Conservation (phyloP, 2,888 invertebrate genomes). For the Drosophila mercatorum region DNA sequence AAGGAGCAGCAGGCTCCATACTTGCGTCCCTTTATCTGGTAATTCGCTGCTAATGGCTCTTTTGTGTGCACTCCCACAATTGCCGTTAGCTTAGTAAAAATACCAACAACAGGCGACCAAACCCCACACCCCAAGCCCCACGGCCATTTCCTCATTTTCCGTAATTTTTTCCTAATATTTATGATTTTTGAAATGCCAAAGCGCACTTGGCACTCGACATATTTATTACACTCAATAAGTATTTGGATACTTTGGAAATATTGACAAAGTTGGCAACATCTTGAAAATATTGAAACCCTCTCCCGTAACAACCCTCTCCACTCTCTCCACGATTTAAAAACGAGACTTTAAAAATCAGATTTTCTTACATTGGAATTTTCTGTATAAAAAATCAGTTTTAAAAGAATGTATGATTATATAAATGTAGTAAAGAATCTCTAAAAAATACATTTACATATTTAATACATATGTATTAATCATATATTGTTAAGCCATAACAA, state of each 20-base stretch:
- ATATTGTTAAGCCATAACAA: too few species aligned
- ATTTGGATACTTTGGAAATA: slow-evolving; percentile 11
- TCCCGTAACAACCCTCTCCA: neutral
- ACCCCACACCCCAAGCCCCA: slow-evolving; percentile 11
- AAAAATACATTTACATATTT: too few species aligned
- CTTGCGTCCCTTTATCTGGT: slow-evolving; percentile 62
- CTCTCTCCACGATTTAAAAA: neutral
- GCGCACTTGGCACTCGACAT: slow-evolving; percentile 41
- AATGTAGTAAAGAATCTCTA: too few species aligned
- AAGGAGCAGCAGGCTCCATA: slow-evolving; percentile 42
- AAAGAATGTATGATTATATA: too few species aligned
- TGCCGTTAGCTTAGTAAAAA: slow-evolving; percentile 63
- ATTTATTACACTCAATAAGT: slow-evolving; percentile 46
- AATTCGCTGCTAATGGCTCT: slow-evolving; percentile 77
- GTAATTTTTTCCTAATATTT: slow-evolving; percentile 72
- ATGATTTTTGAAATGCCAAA: slow-evolving; percentile 71
- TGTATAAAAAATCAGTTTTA: neutral
- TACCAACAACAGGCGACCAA: slow-evolving; percentile 45
- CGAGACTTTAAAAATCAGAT: neutral
- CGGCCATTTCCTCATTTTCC: slow-evolving; percentile 49
- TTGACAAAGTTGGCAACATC: slow-evolving; percentile 12
- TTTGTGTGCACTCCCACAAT: slow-evolving; percentile 72
- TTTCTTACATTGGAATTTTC: neutral
- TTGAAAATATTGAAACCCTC: neutral
- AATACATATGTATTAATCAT: too few species aligned